phyloP scores from a whole-genome alignment of 92 coral and sea anemone genomes.

The Hydrozoanthus gracilis region DNA sequence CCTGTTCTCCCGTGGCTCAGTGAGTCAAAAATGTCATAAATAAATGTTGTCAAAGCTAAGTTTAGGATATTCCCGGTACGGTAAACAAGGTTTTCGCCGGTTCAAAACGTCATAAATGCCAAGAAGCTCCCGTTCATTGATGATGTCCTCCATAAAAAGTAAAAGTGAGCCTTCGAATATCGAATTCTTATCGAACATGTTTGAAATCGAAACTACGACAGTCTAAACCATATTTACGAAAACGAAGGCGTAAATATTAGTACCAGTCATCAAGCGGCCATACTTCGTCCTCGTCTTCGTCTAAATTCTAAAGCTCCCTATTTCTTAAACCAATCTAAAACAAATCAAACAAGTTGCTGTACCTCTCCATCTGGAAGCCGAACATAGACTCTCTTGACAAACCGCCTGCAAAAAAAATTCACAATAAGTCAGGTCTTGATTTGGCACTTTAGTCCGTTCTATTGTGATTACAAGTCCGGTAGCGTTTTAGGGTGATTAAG shows the following conservation, averaged over 20 bases:
- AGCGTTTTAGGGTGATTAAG: too few species aligned
- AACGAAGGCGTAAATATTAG: slow-evolving; percentile 36
- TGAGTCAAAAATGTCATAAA: too few species aligned
- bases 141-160: slow-evolving; percentile 22
- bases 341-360: background rate
- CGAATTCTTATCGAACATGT: slow-evolving; percentile 38
- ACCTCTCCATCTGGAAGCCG: slow-evolving; percentile 94
- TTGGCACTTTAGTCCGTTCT: too few species aligned
- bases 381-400: slow-evolving; percentile 94
- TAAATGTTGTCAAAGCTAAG: slow-evolving; percentile 1
- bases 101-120: slow-evolving; percentile 5
- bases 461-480: too few species aligned
- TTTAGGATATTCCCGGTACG: too few species aligned
- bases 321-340: background rate
- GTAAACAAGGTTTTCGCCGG: slow-evolving; percentile 4
- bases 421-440: background rate
- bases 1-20: too few species aligned
- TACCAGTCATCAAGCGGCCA: slow-evolving; percentile 48
- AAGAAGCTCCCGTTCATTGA: slow-evolving; percentile 1
- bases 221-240: too few species aligned
- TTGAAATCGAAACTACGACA: slow-evolving; percentile 20
- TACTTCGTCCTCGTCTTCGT: too few species aligned
- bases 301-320: slow-evolving; percentile 22
- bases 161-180: slow-evolving; percentile 29
- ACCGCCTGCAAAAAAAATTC: slow-evolving; percentile 67